Conservation (phyloP, 37 sponge, comb jelly and placozoan species). For the Ephydatia muelleri region DNA sequence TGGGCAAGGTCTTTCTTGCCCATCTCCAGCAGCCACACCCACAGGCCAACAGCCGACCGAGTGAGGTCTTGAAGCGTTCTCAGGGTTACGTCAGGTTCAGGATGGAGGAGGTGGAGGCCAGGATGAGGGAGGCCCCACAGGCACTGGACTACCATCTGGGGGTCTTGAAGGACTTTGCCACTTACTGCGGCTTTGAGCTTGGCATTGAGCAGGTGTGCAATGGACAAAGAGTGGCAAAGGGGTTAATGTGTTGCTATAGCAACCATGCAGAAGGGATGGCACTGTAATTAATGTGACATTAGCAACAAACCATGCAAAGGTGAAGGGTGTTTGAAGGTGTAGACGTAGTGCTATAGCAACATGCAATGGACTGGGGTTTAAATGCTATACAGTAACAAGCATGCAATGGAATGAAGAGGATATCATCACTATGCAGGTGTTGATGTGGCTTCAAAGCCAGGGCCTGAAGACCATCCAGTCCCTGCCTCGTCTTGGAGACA, state of each 20-base stretch:
- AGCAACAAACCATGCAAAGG: too few relatives aligned
- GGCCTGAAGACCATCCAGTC: slow-evolving; percentile 37
- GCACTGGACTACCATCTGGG: slow-evolving; percentile 20
- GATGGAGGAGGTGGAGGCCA: slow-evolving; percentile 21
- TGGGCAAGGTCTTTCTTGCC: slow-evolving; percentile 23
- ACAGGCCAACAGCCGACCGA: slow-evolving; percentile 2
- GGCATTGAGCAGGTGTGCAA: slow-evolving; percentile 25
- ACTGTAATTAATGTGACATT: not conserved
- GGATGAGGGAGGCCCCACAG: not conserved
- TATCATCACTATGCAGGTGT: slow-evolving; percentile 9
- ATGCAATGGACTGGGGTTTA: too few relatives aligned
- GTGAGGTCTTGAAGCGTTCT: slow-evolving; percentile 18
- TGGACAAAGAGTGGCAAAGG: not conserved
- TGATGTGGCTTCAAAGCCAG: slow-evolving; percentile 42
- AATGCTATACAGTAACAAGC: too few relatives aligned
- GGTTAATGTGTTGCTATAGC: too few relatives aligned
- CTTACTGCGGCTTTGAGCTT: slow-evolving; percentile 44
- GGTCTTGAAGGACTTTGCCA: slow-evolving; percentile 28
- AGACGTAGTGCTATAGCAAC: too few relatives aligned
- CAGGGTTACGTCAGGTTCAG: slow-evolving; percentile 17
- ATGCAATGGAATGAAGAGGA: not conserved
- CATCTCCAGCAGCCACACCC: slow-evolving; percentile 25
- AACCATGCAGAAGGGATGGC: too few relatives aligned
- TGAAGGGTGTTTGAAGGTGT: too few relatives aligned
- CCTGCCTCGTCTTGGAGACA: slow-evolving; percentile 24